A percentile compares a stretch with the other conserved stretches of the same genome.
Evolutionary conservation across 2,113 vertebrate species (phyloP).

Genomic region (Acrocephalus kingi): DNA sequence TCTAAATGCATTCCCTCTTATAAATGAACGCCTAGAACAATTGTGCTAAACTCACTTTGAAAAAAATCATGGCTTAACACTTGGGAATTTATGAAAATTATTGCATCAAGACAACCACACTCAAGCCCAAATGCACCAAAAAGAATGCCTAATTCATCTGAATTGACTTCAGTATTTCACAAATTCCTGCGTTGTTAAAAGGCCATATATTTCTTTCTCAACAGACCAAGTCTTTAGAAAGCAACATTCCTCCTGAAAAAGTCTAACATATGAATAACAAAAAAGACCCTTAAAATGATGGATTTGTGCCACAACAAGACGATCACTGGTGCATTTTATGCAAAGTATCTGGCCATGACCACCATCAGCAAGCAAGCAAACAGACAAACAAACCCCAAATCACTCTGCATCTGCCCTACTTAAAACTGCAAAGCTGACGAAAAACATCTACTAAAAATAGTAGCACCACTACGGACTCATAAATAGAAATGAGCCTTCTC

Average conservation of each 20-base stretch:
- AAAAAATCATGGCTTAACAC: neutral
- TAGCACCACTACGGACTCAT: neutral
- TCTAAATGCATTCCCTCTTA: neutral
- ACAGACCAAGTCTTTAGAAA: neutral
- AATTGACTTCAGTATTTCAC: neutral
- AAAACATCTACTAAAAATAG: neutral
- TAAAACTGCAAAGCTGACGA: neutral
- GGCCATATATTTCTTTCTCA: neutral
- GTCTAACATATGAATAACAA: neutral
- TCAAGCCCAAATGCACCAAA: neutral
- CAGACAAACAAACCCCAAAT: neutral
- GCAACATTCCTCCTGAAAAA: neutral
- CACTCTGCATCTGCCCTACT: neutral
- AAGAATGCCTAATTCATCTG: neutral
- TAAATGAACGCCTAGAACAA: neutral
- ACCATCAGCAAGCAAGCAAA: neutral
- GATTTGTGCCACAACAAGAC: neutral
- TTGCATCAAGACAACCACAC: neutral
- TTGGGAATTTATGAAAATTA: neutral
- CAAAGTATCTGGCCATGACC: neutral
- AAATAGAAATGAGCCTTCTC: neutral
- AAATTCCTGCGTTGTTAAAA: neutral
- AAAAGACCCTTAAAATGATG: neutral
- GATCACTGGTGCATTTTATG: neutral
- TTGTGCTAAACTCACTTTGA: neutral